phyloP scores from a whole-genome alignment of 2,797 vertebrate genomes.

The Eidolon dupreanum region DNA sequence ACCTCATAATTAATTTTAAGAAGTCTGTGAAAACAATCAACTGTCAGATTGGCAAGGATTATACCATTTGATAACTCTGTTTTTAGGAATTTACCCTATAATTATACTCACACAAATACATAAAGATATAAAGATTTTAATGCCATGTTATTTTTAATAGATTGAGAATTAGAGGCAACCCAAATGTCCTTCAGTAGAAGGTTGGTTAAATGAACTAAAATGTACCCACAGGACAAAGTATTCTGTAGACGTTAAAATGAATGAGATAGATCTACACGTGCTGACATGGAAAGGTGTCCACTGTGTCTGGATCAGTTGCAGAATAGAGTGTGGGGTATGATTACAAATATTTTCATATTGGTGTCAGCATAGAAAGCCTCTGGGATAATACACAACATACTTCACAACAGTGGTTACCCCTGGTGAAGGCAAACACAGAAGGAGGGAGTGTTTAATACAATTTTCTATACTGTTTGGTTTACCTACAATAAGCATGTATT shows the following conservation, averaged over 20 bases:
- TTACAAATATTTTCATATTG: fast-evolving
- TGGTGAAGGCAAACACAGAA: not conserved
- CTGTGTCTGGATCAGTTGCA: not conserved
- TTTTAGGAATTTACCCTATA: constrained; percentile 41
- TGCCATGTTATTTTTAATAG: constrained; percentile 1
- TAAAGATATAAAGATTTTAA: not conserved
- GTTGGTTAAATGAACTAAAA: not conserved
- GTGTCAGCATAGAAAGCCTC: not conserved
- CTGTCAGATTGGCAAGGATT: not conserved
- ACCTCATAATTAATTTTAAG: constrained; percentile 6
- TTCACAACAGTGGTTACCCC: not conserved
- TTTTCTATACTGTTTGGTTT: not conserved
- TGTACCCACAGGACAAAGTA: not conserved
- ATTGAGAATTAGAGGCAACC: constrained; percentile 12
- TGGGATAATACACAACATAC: fast-evolving
- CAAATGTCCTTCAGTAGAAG: not conserved
- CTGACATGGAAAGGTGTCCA: not conserved
- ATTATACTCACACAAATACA: constrained; percentile 41
- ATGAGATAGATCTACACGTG: not conserved
- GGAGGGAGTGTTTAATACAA: not conserved
- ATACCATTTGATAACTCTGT: not conserved
- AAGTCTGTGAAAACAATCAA: not conserved
- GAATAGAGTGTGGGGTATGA: not conserved
- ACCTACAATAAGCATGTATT: not conserved
- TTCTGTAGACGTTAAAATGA: not conserved